These are phyloP conservation scores for Sycophaga agraensis DNA, from an alignment of 1,140 invertebrate species.

Conservation along the genomic window DNA sequence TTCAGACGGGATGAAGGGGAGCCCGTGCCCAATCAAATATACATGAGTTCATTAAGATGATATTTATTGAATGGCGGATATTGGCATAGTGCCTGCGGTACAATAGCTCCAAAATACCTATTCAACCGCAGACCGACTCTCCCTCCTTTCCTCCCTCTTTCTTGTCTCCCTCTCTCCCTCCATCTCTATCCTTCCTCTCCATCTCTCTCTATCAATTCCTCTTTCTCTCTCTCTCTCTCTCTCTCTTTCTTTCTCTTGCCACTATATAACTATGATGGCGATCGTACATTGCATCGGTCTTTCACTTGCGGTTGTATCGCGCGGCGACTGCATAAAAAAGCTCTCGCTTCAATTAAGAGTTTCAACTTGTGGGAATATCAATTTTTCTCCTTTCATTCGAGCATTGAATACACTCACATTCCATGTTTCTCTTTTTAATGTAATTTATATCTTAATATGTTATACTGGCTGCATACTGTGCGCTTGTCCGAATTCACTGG, in stretches of 20 bases:
- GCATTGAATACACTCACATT: no score
- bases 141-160: neutral
- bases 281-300: conserved; percentile 4
- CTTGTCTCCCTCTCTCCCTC: neutral
- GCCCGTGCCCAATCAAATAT: conserved; percentile 44
- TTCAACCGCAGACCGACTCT: conserved; percentile 26
- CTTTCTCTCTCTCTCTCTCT: neutral
- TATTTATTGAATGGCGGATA: conserved; percentile 47
- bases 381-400: neutral
- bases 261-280: neutral
- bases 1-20: conserved; percentile 20
- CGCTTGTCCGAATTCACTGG: no score
- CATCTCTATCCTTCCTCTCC: neutral
- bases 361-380: neutral
- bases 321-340: conserved; percentile 8
- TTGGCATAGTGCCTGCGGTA: conserved; percentile 42
- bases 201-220: neutral
- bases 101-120: conserved; percentile 45
- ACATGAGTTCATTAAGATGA: conserved; percentile 50
- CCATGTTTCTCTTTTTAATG: no score
- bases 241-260: neutral
- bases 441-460: no score
- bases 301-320: neutral
- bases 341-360: conserved; percentile 8
- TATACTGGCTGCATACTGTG: no score